Conservation (phyloP, 1,140 invertebrate genomes). For the Drosophila lini region DNA sequence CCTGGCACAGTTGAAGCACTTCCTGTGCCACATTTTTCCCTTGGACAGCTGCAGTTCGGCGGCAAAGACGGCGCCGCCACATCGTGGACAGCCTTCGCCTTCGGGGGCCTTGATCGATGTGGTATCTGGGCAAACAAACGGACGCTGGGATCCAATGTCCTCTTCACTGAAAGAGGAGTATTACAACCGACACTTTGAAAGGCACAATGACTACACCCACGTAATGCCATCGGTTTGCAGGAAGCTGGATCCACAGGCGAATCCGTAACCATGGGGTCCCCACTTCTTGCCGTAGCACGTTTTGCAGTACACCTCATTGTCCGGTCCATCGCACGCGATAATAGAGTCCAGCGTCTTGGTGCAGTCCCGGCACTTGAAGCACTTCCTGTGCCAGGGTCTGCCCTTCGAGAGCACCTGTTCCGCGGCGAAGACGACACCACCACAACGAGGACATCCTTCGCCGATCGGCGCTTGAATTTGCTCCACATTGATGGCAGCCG, state of each 20-base stretch:
- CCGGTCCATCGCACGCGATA: slow-evolving; percentile 95
- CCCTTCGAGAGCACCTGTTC: slow-evolving; percentile 95
- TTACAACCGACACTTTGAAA: no score
- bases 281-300: slow-evolving; percentile 91
- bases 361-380: slow-evolving; percentile 98
- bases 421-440: slow-evolving; percentile 95
- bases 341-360: slow-evolving; percentile 96
- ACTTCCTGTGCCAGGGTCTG: slow-evolving; percentile 98
- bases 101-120: slow-evolving; percentile 94
- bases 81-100: slow-evolving; percentile 95
- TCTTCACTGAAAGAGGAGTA: slow-evolving; percentile 17
- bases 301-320: slow-evolving; percentile 93
- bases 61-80: slow-evolving; percentile 96
- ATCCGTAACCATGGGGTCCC: slow-evolving; percentile 97
- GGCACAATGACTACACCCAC: slow-evolving; percentile 63
- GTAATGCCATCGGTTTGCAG: slow-evolving; percentile 94
- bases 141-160: slow-evolving; percentile 85
- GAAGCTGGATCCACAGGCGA: slow-evolving; percentile 97
- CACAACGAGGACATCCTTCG: slow-evolving; percentile 94
- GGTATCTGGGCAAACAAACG: slow-evolving; percentile 93
- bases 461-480: slow-evolving; percentile 91
- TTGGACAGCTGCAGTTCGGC: slow-evolving; percentile 97
- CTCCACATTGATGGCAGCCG: slow-evolving; percentile 91
- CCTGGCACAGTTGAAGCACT: slow-evolving; percentile 95
- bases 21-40: slow-evolving; percentile 97